These are phyloP conservation scores for Notiomystis cincta DNA, from an alignment of 2,113 vertebrate species.

Conservation along the genomic window DNA sequence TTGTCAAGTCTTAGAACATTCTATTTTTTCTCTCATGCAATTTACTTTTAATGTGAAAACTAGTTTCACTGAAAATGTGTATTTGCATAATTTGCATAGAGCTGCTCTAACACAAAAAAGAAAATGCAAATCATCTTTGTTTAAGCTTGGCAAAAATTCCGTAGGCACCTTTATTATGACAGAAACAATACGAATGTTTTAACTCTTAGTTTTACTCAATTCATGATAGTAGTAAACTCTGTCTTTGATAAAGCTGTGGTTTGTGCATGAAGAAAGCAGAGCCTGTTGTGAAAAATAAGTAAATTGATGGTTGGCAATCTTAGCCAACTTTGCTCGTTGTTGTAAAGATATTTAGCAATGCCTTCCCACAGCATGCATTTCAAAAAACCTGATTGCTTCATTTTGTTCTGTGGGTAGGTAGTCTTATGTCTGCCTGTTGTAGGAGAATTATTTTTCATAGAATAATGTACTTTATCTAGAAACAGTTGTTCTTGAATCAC, in stretches of 20 bases:
- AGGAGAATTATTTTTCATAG: not conserved
- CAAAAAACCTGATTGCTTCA: conserved; percentile 76
- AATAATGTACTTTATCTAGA: not conserved
- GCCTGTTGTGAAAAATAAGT: conserved; percentile 75
- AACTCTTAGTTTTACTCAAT: conserved; percentile 49
- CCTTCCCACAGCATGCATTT: conserved; percentile 72
- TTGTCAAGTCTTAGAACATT: conserved; percentile 10
- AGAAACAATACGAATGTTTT: not conserved
- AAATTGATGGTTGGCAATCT: conserved; percentile 65
- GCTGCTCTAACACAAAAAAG: conserved; percentile 34
- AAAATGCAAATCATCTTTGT: conserved; percentile 67
- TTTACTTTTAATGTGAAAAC: conserved; percentile 64
- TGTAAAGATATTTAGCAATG: conserved; percentile 76
- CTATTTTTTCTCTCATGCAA: not conserved
- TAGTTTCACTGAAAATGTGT: conserved; percentile 15
- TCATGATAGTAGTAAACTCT: conserved; percentile 62
- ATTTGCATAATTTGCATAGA: conserved; percentile 74
- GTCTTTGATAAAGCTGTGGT: conserved; percentile 72
- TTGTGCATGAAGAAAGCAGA: conserved; percentile 74
- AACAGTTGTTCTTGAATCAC: not conserved
- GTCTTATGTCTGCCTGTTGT: conserved; percentile 37
- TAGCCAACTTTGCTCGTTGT: conserved; percentile 77
- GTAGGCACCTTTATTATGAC: not conserved
- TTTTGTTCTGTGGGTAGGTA: conserved; percentile 26
- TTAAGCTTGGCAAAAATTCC: conserved; percentile 49